Conservation (phyloP, 2,113 vertebrate genomes). For the Pavo muticus region DNA sequence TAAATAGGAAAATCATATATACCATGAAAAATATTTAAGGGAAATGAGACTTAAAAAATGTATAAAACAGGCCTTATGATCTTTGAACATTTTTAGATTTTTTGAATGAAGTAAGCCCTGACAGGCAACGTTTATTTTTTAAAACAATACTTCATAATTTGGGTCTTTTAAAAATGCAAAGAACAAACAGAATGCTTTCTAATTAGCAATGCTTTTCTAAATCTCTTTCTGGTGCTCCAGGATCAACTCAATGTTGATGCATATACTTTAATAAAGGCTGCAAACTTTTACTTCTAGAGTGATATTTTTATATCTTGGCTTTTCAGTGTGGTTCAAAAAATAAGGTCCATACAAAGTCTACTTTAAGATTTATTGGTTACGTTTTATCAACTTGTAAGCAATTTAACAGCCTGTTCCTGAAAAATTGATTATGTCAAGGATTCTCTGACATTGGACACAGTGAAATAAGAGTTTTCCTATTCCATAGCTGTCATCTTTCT, state of each 20-base stretch:
- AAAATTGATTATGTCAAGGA: slow-evolving; percentile 7
- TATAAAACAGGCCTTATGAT: not conserved
- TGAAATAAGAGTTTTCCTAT: not conserved
- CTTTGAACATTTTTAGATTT: not conserved
- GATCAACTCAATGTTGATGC: not conserved
- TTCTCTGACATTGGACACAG: not conserved
- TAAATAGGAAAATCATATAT: not conserved
- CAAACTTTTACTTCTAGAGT: not conserved
- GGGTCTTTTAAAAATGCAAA: not conserved
- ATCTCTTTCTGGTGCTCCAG: not conserved
- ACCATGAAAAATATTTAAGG: not conserved
- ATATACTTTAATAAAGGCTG: not conserved
- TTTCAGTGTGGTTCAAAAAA: not conserved
- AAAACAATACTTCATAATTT: not conserved
- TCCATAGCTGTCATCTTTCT: not conserved
- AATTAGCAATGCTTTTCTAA: not conserved
- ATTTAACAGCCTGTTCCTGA: not conserved
- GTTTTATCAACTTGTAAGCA: slow-evolving; percentile 28
- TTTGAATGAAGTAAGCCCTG: not conserved
- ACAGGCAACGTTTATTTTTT: not conserved
- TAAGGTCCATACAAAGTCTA: not conserved
- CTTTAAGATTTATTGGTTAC: not conserved
- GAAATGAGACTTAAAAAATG: not conserved
- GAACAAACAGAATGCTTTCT: not conserved
- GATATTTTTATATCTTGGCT: not conserved